These are phyloP conservation scores for Atlantisia rogersi DNA, from an alignment of 2,113 vertebrate genomes.

Conservation along the genomic window DNA sequence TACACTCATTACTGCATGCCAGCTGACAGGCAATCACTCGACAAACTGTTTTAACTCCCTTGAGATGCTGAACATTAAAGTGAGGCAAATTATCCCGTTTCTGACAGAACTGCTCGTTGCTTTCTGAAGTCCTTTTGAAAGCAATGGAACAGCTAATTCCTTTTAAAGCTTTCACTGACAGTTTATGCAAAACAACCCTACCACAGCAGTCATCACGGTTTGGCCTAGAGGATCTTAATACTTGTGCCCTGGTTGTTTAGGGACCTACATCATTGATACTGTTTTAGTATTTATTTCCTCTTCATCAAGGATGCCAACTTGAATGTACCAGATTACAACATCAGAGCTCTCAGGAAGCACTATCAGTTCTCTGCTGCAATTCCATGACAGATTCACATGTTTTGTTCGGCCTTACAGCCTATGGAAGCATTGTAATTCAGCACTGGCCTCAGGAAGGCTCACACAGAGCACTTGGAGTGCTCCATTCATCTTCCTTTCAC, in stretches of 20 bases:
- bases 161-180: neutral
- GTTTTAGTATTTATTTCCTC: neutral
- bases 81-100: neutral
- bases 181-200: neutral
- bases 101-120: neutral
- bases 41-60: neutral
- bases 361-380: neutral
- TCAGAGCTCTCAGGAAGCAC: neutral
- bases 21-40: neutral
- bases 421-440: neutral
- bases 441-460: neutral
- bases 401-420: neutral
- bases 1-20: neutral
- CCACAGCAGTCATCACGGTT: neutral
- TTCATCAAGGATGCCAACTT: neutral
- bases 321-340: neutral
- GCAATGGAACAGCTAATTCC: neutral
- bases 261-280: fast-evolving
- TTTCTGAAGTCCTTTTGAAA: neutral
- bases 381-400: neutral
- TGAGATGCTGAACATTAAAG: neutral
- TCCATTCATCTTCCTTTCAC: neutral
- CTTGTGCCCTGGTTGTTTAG: neutral
- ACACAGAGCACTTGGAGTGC: neutral
- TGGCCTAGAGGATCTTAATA: neutral